These are phyloP conservation scores for Dryobotodes eremita DNA, from an alignment of 2,888 invertebrate genomes.

Conservation along the genomic window DNA sequence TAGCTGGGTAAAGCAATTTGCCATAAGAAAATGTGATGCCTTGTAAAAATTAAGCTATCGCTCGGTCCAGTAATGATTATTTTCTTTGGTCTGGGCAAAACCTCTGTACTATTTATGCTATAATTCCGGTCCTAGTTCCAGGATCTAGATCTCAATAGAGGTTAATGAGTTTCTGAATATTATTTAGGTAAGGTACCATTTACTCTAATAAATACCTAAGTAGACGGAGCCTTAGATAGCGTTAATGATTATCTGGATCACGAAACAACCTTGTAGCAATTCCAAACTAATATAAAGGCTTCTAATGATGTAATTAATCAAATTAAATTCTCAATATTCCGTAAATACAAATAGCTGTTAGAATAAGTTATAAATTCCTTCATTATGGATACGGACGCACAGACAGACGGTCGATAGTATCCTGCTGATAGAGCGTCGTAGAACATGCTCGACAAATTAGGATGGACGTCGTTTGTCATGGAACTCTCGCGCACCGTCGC, in stretches of 20 bases:
- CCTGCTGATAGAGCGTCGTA: conserved; percentile 81
- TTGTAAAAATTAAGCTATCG: neutral
- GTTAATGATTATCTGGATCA: conserved; percentile 37
- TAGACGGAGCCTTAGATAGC: conserved; percentile 2
- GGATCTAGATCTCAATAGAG: conserved; percentile 7
- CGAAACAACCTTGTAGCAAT: conserved; percentile 28
- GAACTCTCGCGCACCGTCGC: conserved; percentile 57
- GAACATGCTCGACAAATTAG: conserved; percentile 85
- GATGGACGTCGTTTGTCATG: conserved; percentile 84
- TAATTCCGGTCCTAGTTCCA: too few relatives aligned
- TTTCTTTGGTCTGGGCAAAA: neutral
- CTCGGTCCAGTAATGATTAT: neutral
- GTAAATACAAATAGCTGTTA: conserved; percentile 56
- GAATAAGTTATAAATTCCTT: conserved; percentile 75
- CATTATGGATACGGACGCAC: conserved; percentile 61
- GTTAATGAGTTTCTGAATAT: neutral
- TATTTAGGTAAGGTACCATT: neutral
- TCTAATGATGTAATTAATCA: conserved; percentile 51
- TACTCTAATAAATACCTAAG: neutral
- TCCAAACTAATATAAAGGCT: conserved; percentile 4
- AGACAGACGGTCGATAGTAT: conserved; percentile 69
- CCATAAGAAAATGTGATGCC: neutral
- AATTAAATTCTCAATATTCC: conserved; percentile 55
- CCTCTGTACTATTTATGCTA: neutral
- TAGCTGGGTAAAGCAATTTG: conserved; percentile 18